phyloP scores from a whole-genome alignment of 2,888 invertebrate species.

The Catonia carolina region DNA sequence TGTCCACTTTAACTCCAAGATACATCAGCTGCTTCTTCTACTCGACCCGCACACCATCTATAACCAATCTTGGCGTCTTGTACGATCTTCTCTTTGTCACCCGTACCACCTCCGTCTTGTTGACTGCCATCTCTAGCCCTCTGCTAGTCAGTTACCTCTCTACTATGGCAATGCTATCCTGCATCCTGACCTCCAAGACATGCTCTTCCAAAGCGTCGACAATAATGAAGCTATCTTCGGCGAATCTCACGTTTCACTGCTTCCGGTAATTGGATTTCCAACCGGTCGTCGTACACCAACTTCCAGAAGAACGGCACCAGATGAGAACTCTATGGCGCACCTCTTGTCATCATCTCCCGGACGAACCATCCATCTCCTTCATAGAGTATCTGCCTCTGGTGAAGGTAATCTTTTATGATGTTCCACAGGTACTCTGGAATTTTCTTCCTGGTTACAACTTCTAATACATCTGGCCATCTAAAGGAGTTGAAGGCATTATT shows the following conservation, averaged over 20 bases:
- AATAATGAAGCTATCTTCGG: not conserved
- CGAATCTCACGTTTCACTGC: not conserved
- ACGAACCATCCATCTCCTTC: not conserved
- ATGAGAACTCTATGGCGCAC: not conserved
- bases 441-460: not conserved
- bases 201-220: not conserved
- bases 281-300: not conserved
- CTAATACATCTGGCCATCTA: not conserved
- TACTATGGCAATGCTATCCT: not conserved
- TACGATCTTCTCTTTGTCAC: not conserved
- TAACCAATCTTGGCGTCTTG: not conserved
- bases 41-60: not conserved
- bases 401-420: slow-evolving; percentile 3
- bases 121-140: slow-evolving; percentile 1
- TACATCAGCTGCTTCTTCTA: not conserved
- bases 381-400: not conserved
- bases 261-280: not conserved
- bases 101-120: slow-evolving; percentile 1
- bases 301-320: not conserved
- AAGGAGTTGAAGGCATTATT: not conserved
- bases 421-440: not conserved
- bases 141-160: not conserved
- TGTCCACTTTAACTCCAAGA: slow-evolving; percentile 2
- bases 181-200: not conserved
- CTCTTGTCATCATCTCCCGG: not conserved